Evolutionary conservation across 2,113 vertebrate species (phyloP).

Genomic region (Sciurus niger): DNA sequence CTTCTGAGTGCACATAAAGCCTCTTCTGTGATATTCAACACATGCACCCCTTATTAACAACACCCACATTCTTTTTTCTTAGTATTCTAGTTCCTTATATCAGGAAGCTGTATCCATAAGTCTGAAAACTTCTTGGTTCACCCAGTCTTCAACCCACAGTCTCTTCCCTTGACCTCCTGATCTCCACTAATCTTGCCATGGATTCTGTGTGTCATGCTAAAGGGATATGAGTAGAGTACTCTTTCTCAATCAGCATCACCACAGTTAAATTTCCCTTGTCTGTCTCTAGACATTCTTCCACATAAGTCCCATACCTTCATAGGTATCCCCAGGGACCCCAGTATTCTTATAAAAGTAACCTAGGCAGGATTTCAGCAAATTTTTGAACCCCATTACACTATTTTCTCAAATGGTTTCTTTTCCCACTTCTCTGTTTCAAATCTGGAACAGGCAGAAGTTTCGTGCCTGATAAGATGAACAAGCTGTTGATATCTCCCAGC

Average conservation of each 20-base stretch:
- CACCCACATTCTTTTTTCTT: neutral
- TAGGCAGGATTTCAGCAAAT: neutral
- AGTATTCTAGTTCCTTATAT: neutral
- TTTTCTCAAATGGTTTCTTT: slow-evolving; percentile 25
- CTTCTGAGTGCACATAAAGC: neutral
- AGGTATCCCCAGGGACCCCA: neutral
- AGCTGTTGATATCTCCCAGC: neutral
- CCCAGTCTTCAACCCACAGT: neutral
- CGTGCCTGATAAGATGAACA: neutral
- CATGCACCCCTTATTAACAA: neutral
- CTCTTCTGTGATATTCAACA: neutral
- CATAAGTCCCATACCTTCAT: neutral
- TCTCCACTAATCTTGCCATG: neutral
- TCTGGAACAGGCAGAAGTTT: neutral
- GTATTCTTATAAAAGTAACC: neutral
- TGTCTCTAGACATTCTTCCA: neutral
- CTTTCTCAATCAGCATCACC: slow-evolving; percentile 22
- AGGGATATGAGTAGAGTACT: neutral
- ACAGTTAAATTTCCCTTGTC: neutral
- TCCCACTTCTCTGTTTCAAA: neutral
- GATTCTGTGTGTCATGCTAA: neutral
- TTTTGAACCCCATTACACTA: neutral
- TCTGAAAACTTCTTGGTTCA: neutral
- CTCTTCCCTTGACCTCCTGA: neutral
- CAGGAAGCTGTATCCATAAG: neutral